phyloP scores from a whole-genome alignment of 2,113 vertebrate species.

The Brevimyrus niger region DNA sequence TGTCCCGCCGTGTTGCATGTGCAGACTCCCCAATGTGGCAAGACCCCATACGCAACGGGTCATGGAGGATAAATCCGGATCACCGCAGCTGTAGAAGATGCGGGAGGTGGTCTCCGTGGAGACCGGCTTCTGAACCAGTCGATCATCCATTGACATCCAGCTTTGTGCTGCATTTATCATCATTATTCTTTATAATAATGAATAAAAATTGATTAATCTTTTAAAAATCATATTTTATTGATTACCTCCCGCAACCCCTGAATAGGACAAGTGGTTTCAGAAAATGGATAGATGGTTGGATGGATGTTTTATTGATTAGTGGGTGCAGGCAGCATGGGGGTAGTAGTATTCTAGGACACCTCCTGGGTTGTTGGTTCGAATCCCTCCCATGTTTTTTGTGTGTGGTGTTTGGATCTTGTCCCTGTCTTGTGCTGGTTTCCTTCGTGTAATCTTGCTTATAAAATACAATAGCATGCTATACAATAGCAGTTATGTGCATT shows the following conservation, averaged over 20 bases:
- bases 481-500: not conserved
- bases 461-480: not conserved
- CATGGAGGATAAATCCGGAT: not conserved
- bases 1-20: slow-evolving; percentile 40
- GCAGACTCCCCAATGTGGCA: slow-evolving; percentile 45
- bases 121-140: not conserved
- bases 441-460: not conserved
- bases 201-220: not conserved
- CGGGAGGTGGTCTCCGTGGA: not conserved
- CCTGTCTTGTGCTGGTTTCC: not conserved
- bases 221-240: not conserved
- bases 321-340: not conserved
- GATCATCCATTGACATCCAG: not conserved
- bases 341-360: not conserved
- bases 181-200: not conserved
- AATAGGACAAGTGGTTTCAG: not conserved
- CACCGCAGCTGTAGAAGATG: slow-evolving; percentile 2
- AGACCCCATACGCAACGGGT: not conserved
- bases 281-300: not conserved
- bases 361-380: not conserved
- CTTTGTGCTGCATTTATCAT: not conserved
- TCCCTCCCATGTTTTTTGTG: not conserved
- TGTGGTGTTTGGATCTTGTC: not conserved
- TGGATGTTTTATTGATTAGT: not conserved
- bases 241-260: not conserved